phyloP scores from a whole-genome alignment of 2,888 invertebrate genomes.

The Acronicta psi region DNA sequence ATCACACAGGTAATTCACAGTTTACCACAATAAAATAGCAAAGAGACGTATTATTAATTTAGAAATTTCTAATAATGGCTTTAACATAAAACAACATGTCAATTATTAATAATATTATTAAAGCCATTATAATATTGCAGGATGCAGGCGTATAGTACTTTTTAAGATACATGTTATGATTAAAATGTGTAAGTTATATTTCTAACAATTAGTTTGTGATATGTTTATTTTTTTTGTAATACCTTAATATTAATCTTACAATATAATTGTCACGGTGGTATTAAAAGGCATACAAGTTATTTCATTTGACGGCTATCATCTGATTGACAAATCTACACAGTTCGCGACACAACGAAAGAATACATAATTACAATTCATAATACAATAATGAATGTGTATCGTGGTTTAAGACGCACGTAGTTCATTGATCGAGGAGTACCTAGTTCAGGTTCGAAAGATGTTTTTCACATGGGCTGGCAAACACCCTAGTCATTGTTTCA shows the following conservation, averaged over 20 bases:
- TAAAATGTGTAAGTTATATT: constrained; percentile 48
- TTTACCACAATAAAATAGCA: constrained; percentile 3
- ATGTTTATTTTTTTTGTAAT: constrained; percentile 63
- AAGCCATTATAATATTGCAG: constrained; percentile 39
- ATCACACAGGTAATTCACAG: constrained; percentile 3
- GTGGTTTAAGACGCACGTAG: not conserved
- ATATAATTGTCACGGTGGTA: constrained; percentile 58
- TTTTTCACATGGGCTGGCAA: not conserved
- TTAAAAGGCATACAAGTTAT: constrained; percentile 52
- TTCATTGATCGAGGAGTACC: not conserved
- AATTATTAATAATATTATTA: constrained; percentile 16
- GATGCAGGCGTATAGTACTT: constrained; percentile 44
- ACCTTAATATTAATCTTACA: constrained; percentile 56
- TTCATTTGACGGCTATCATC: constrained; percentile 45
- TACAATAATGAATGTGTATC: no score
- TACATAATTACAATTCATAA: not conserved
- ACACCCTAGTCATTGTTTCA: not conserved
- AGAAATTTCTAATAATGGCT: constrained; percentile 1
- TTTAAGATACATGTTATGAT: constrained; percentile 49
- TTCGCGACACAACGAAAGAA: constrained; percentile 4
- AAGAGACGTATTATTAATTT: not conserved
- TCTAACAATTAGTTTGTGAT: constrained; percentile 61
- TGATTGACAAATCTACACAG: constrained; percentile 17
- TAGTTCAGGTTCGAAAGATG: not conserved
- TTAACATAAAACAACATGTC: constrained; percentile 18